These are phyloP conservation scores for Lepisosteus osseus DNA, from an alignment of 2,113 vertebrate species.

Conservation along the genomic window DNA sequence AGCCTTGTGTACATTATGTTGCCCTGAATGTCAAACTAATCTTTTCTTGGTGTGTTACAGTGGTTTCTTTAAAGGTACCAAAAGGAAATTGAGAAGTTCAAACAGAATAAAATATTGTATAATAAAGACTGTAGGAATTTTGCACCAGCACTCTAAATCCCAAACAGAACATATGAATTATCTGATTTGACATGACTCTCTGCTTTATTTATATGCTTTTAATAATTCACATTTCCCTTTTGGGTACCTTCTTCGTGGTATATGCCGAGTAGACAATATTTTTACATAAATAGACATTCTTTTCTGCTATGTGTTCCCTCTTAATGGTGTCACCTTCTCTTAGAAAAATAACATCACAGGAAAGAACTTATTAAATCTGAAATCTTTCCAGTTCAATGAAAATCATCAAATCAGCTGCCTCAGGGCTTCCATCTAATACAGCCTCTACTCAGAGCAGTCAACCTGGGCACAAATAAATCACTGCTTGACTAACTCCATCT, in stretches of 20 bases:
- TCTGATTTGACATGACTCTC: constrained; percentile 18
- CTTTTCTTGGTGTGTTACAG: not conserved
- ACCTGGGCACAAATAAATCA: constrained; percentile 45
- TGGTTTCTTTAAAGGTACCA: not conserved
- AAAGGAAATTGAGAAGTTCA: constrained; percentile 12
- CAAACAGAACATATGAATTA: not conserved
- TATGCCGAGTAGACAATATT: constrained; percentile 28
- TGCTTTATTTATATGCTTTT: constrained; percentile 20
- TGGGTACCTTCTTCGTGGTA: constrained; percentile 5
- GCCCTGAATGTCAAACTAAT: not conserved
- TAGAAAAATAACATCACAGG: constrained; percentile 33
- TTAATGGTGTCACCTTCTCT: constrained; percentile 35
- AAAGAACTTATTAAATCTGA: constrained; percentile 35
- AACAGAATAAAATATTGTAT: constrained; percentile 8
- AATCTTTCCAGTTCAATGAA: constrained; percentile 42
- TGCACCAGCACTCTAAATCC: not conserved
- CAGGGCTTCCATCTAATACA: constrained; percentile 25
- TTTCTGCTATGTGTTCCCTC: constrained; percentile 43
- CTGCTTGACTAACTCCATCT: constrained; percentile 38
- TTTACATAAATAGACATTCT: constrained; percentile 60
- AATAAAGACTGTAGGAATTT: not conserved
- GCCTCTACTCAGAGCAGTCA: constrained; percentile 48
- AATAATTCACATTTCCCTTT: constrained; percentile 18
- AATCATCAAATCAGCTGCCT: constrained; percentile 57
- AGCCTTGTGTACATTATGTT: not conserved